Percentiles rank a stretch among this genome's conserved stretches.
Conservation (phyloP, 2,113 vertebrate genomes). For the Galbula dea region DNA sequence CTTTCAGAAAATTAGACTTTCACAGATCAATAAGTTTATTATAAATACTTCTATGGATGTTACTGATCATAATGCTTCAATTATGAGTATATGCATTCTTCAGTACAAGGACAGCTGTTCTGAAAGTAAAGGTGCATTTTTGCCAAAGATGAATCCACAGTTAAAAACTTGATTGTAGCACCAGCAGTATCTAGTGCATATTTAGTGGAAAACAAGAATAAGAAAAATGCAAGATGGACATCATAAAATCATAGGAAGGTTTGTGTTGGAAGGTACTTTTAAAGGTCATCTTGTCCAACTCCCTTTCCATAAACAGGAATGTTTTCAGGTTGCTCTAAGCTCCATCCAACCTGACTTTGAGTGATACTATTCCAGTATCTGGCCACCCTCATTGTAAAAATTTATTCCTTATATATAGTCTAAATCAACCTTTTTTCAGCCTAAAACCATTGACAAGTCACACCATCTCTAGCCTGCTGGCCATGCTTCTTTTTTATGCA, state of each 20-base stretch:
- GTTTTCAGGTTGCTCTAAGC: not conserved
- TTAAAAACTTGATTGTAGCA: not conserved
- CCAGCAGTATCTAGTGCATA: not conserved
- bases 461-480: not conserved
- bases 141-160: not conserved
- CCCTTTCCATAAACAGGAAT: fast-evolving
- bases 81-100: not conserved
- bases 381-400: not conserved
- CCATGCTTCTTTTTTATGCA: not conserved
- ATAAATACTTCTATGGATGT: not conserved
- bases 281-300: not conserved
- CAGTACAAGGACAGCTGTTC: not conserved
- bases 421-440: not conserved
- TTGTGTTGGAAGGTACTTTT: not conserved
- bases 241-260: not conserved
- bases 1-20: not conserved
- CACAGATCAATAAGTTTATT: not conserved
- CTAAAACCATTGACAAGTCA: not conserved
- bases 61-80: not conserved
- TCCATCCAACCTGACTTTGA: not conserved
- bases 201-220: not conserved
- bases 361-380: not conserved
- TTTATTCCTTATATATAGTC: not conserved
- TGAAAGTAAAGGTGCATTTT: not conserved
- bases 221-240: not conserved